Percentiles rank a stretch among this genome's conserved stretches.
phyloP scores from a whole-genome alignment of 2,113 vertebrate genomes.

The Mungos mungo region DNA sequence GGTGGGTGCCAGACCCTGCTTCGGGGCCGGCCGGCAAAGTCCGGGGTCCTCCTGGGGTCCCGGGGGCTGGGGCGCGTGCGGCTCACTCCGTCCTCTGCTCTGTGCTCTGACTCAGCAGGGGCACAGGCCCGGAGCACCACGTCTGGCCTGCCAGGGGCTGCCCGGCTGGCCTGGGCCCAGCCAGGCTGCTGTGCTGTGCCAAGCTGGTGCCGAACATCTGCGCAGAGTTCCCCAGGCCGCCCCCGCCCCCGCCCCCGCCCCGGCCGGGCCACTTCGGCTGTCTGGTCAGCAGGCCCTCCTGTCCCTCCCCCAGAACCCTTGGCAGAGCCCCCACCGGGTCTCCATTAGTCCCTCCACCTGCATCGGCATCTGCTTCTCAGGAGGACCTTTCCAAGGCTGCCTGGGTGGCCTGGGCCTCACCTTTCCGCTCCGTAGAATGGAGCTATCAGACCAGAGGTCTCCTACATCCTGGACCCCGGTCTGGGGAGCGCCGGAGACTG shows the following conservation, averaged over 20 bases:
- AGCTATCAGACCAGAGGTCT: fast-evolving
- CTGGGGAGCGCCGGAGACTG: background rate
- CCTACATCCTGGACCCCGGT: fast-evolving
- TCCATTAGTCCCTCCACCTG: background rate
- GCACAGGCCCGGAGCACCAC: background rate
- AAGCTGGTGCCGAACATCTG: conserved; percentile 53
- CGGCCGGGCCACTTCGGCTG: background rate
- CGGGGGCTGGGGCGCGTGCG: fast-evolving
- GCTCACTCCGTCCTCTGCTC: background rate
- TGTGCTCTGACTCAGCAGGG: conserved; percentile 14
- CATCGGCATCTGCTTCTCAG: background rate
- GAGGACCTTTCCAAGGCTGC: background rate
- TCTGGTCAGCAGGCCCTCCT: conserved; percentile 22
- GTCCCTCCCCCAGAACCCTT: background rate
- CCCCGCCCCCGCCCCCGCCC: background rate
- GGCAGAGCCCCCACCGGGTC: background rate
- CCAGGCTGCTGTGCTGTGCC: conserved; percentile 5
- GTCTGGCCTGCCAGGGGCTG: conserved; percentile 51
- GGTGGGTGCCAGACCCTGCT: background rate
- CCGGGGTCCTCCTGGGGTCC: background rate
- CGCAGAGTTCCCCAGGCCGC: background rate
- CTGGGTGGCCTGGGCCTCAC: background rate
- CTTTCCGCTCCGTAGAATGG: background rate
- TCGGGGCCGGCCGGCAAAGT: fast-evolving
- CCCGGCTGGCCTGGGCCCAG: background rate